Evolutionary conservation across 2,888 invertebrate species (phyloP).

Genomic region (Nephrotoma flavescens): DNA sequence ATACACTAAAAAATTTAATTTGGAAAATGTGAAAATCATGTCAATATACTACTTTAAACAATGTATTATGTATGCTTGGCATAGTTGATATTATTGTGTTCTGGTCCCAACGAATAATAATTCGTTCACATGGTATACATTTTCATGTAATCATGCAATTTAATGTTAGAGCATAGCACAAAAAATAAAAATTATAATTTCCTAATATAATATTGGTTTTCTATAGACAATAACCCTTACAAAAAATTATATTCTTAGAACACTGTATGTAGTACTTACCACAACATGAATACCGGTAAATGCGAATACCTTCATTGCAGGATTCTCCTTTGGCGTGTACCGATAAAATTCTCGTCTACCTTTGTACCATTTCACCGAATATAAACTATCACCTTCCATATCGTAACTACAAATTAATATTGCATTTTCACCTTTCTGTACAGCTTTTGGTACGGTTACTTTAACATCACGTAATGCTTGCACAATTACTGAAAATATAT

Average conservation of each 20-base stretch:
- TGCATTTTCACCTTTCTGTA: slow-evolving; percentile 48
- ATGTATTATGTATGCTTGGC: background rate
- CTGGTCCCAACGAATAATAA: background rate
- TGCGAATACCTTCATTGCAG: slow-evolving; percentile 56
- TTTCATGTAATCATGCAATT: background rate
- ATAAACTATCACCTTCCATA: slow-evolving; percentile 63
- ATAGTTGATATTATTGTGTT: background rate
- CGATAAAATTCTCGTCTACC: slow-evolving; percentile 73
- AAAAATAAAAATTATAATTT: too few relatives aligned
- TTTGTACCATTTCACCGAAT: slow-evolving; percentile 82
- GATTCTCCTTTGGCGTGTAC: slow-evolving; percentile 59
- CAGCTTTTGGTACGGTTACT: slow-evolving; percentile 51
- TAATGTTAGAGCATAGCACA: background rate
- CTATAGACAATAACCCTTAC: background rate
- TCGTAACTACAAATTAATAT: slow-evolving; percentile 61
- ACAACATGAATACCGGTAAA: slow-evolving; percentile 41
- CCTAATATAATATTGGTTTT: background rate
- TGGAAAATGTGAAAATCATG: slow-evolving; percentile 2
- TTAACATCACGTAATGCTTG: slow-evolving; percentile 44
- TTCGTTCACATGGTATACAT: background rate
- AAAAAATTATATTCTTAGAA: background rate
- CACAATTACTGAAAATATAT: slow-evolving; percentile 22
- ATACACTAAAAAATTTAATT: background rate
- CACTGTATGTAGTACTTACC: background rate
- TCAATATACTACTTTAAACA: background rate